Conservation (phyloP, 2,888 invertebrate species). For the Cataglyphis altisquamis region DNA sequence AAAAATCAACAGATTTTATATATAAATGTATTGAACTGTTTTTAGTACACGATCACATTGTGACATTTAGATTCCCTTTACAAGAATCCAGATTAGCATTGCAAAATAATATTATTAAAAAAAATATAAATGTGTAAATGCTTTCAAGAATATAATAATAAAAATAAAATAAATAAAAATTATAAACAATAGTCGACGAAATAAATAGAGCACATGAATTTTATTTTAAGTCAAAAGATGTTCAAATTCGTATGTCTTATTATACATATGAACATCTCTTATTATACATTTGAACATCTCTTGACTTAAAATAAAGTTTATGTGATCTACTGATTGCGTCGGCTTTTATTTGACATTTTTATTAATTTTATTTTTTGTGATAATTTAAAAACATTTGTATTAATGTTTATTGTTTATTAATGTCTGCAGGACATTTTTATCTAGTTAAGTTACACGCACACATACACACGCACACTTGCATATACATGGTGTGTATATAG, state of each 20-base stretch:
- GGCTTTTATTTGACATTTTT: not conserved
- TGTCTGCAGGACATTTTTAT: not conserved
- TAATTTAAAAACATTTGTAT: not conserved
- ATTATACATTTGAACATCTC: not conserved
- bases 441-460: not conserved
- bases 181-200: no score
- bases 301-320: not conserved
- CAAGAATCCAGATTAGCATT: not conserved
- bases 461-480: not conserved
- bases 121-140: not conserved
- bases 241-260: no score
- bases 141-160: not conserved
- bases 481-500: not conserved
- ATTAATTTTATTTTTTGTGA: not conserved
- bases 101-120: not conserved
- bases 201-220: no score
- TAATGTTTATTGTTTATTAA: not conserved
- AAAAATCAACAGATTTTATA: not conserved
- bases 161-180: no score
- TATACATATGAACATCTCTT: no score
- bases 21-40: slow-evolving; percentile 41
- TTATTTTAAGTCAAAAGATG: no score
- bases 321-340: not conserved
- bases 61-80: slow-evolving; percentile 4
- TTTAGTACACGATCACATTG: not conserved